Conservation (phyloP, 2,888 invertebrate species). For the Metacarcinus magister region DNA sequence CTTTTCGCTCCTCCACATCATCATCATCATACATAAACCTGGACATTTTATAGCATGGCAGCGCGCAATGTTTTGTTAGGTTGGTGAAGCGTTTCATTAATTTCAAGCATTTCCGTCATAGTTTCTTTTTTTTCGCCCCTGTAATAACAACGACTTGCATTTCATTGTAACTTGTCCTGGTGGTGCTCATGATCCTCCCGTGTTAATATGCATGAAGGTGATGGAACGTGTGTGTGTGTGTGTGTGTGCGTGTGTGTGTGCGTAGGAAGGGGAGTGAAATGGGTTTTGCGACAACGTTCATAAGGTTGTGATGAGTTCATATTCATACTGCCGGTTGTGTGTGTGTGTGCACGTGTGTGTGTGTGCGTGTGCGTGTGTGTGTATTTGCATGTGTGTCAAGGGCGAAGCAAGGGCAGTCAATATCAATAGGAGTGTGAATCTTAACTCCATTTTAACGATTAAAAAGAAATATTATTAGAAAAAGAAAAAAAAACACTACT, state of each 20-base stretch:
- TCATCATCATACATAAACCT: too few species aligned
- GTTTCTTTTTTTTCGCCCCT: background rate
- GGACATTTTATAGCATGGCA: background rate
- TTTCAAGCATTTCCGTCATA: background rate
- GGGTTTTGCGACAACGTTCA: constrained; percentile 1
- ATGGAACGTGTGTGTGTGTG: background rate
- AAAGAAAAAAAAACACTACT: too few species aligned
- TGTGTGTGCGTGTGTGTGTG: background rate
- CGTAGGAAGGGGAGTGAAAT: background rate
- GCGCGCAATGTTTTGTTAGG: background rate
- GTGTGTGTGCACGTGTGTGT: background rate
- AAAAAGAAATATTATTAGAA: too few species aligned
- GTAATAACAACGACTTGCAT: background rate
- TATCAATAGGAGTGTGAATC: background rate
- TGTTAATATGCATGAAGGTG: constrained; percentile 41
- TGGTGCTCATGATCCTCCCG: background rate
- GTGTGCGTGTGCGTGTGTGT: background rate
- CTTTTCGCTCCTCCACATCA: too few species aligned
- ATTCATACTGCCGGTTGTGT: background rate
- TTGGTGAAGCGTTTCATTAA: background rate
- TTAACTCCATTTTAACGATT: background rate
- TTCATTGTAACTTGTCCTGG: background rate
- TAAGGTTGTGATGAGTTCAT: background rate
- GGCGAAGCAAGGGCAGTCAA: background rate
- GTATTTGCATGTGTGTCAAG: background rate